These are phyloP conservation scores for Melanargia galathea DNA, from an alignment of 2,888 invertebrate species.

Conservation along the genomic window DNA sequence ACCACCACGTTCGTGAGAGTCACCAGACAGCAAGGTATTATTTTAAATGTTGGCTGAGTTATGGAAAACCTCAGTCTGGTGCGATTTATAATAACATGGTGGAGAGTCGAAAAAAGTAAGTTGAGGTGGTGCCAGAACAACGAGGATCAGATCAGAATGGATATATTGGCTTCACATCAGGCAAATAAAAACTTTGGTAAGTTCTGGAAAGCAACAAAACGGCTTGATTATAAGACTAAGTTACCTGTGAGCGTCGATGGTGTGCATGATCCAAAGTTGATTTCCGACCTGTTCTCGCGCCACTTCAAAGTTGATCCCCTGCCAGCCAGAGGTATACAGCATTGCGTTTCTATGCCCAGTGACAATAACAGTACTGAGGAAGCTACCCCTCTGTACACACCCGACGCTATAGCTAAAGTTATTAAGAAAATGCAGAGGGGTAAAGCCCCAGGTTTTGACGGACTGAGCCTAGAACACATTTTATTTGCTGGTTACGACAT, in stretches of 20 bases:
- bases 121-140: too few species aligned
- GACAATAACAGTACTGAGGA: not conserved
- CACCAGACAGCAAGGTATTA: too few species aligned
- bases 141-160: too few species aligned
- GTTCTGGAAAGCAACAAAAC: not conserved
- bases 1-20: too few species aligned
- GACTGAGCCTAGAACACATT: conserved; percentile 2
- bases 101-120: too few species aligned
- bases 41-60: too few species aligned
- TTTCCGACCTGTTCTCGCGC: conserved; percentile 3
- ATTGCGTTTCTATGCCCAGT: not conserved
- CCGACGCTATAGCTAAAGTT: not conserved
- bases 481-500: not conserved
- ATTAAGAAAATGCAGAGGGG: not conserved
- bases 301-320: not conserved
- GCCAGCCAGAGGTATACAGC: not conserved
- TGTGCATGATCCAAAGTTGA: too few species aligned
- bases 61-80: too few species aligned
- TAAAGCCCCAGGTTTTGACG: conserved; percentile 3
- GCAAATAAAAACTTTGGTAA: too few species aligned
- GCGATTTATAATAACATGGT: too few species aligned
- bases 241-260: not conserved
- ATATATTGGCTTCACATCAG: too few species aligned
- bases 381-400: not conserved
- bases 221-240: not conserved